phyloP scores from a whole-genome alignment of 2,888 invertebrate species.

The Chalcosyrphus nemorum region DNA sequence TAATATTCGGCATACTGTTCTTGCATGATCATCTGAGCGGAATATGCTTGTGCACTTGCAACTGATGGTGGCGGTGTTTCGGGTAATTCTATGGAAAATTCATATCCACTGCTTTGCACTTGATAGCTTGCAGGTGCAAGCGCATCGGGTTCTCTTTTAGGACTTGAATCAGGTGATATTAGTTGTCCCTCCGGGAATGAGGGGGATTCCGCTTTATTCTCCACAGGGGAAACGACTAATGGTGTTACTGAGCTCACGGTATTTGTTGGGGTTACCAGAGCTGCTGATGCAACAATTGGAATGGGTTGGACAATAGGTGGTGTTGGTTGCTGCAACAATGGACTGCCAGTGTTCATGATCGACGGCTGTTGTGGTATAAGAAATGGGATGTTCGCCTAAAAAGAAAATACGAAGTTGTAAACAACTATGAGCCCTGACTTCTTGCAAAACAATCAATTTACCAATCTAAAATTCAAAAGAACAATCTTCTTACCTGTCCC shows the following conservation, averaged over 20 bases:
- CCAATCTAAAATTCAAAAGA: too few relatives aligned
- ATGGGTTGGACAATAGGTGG: constrained; percentile 70
- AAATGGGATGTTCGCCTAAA: constrained; percentile 76
- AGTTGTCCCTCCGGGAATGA: constrained; percentile 38
- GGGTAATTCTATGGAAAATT: constrained; percentile 80
- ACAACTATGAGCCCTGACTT: too few relatives aligned
- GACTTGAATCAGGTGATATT: constrained; percentile 41
- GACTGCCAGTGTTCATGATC: constrained; percentile 50
- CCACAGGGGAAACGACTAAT: constrained; percentile 10
- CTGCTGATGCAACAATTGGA: constrained; percentile 58
- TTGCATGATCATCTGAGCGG: constrained; percentile 67
- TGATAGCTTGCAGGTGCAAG: constrained; percentile 5
- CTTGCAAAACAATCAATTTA: too few relatives aligned
- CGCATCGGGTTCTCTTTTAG: constrained; percentile 29
- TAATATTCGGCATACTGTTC: constrained; percentile 58
- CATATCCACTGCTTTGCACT: constrained; percentile 72
- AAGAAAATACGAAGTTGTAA: too few relatives aligned
- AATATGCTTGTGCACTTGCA: constrained; percentile 38
- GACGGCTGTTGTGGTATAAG: constrained; percentile 76
- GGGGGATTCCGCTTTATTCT: not conserved
- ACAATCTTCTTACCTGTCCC: constrained; percentile 77
- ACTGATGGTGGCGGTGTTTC: constrained; percentile 75
- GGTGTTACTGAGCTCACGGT: constrained; percentile 10
- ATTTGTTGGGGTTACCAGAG: constrained; percentile 25
- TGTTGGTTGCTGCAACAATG: constrained; percentile 56